A percentile compares a stretch with the other conserved stretches of the same genome.
These are phyloP conservation scores for Anolis carolinensis DNA, from an alignment of 2,113 vertebrate species.

Conservation along the genomic window DNA sequence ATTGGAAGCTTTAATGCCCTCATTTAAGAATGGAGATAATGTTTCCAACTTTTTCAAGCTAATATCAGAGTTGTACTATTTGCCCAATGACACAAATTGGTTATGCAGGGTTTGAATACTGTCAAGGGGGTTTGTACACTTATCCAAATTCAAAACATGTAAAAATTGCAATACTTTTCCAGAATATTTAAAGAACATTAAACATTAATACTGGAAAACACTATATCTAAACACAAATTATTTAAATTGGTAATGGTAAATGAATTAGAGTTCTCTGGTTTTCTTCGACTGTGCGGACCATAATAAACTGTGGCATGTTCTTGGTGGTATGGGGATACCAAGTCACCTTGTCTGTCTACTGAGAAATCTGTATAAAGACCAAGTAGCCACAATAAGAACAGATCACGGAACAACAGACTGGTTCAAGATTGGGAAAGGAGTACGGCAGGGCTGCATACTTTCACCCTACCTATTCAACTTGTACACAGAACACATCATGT, in stretches of 20 bases:
- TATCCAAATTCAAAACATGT: not conserved
- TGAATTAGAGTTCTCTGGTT: conserved; percentile 9
- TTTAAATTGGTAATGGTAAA: not conserved
- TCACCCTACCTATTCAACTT: no score
- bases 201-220: not conserved
- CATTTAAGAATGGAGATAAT: not conserved
- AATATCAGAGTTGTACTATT: not conserved
- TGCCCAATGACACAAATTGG: not conserved
- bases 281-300: no score
- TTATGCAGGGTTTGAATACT: not conserved
- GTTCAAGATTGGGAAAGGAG: no score
- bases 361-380: no score
- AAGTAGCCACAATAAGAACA: no score
- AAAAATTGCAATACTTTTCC: not conserved
- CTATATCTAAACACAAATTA: not conserved
- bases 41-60: not conserved
- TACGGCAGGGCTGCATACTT: no score
- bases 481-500: no score
- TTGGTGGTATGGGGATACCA: no score
- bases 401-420: no score
- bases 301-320: no score
- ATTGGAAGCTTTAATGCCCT: not conserved
- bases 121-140: not conserved
- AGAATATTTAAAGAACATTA: not conserved
- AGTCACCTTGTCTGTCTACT: no score